Evolutionary conservation across 2,797 vertebrate genomes (phyloP).

Genomic region (Orestias chungarensis): DNA sequence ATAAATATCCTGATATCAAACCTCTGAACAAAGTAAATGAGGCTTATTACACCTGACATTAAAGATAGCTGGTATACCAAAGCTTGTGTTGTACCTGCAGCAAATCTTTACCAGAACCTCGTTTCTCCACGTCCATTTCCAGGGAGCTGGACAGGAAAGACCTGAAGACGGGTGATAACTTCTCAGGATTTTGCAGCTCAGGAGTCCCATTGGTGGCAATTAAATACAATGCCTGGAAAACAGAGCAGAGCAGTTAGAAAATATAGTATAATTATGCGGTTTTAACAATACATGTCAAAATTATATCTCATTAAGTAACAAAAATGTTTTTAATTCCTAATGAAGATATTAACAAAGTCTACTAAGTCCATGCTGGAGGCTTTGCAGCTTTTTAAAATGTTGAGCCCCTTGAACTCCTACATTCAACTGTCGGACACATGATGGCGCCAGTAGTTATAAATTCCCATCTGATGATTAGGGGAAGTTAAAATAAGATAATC

Average conservation of each 20-base stretch:
- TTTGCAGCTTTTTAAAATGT: not conserved
- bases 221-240: slow-evolving; percentile 90
- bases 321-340: not conserved
- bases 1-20: not conserved
- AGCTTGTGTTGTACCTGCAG: slow-evolving; percentile 83
- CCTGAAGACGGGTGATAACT: slow-evolving; percentile 92
- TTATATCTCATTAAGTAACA: not conserved
- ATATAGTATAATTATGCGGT: not conserved
- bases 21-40: not conserved
- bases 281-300: not conserved
- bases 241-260: slow-evolving; percentile 12
- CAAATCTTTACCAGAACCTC: slow-evolving; percentile 93
- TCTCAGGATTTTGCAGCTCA: slow-evolving; percentile 97
- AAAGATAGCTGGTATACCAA: not conserved
- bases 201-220: slow-evolving; percentile 98
- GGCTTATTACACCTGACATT: not conserved
- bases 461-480: not conserved
- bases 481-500: not conserved
- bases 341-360: not conserved
- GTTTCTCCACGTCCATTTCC: slow-evolving; percentile 98
- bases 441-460: slow-evolving; percentile 15
- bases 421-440: not conserved
- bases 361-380: not conserved
- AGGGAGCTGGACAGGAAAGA: slow-evolving; percentile 95
- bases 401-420: not conserved